Evolutionary conservation across 92 coral and sea anemone species (phyloP).

Genomic region (Paragorgia papillata): DNA sequence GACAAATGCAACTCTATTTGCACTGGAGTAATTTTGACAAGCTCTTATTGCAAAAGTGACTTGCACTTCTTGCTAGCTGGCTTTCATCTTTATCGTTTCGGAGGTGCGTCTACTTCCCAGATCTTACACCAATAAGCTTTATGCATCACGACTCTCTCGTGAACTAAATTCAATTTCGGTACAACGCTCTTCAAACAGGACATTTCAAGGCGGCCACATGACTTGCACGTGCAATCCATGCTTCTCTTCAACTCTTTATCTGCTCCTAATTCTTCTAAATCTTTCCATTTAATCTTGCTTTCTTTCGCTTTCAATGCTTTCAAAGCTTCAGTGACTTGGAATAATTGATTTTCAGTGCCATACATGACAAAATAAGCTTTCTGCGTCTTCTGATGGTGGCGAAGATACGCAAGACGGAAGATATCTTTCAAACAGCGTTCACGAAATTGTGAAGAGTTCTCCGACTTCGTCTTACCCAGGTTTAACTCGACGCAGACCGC

Average conservation of each 20-base stretch:
- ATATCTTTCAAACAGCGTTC: conserved; percentile 39
- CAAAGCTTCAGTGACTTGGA: conserved; percentile 35
- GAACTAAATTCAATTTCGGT: conserved; percentile 29
- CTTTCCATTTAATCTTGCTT: conserved; percentile 23
- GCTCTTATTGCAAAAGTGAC: too few relatives aligned
- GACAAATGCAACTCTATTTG: too few relatives aligned
- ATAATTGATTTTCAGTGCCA: conserved; percentile 34
- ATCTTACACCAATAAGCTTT: conserved; percentile 38
- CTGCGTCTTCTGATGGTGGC: conserved; percentile 32
- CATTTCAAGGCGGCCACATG: conserved; percentile 38
- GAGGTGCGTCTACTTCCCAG: conserved; percentile 37
- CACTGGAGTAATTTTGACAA: too few relatives aligned
- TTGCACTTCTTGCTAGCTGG: too few relatives aligned
- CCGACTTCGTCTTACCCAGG: conserved; percentile 11
- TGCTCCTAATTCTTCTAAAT: conserved; percentile 15
- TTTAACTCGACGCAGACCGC: conserved; percentile 31
- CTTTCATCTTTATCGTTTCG: conserved; percentile 1
- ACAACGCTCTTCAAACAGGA: conserved; percentile 35
- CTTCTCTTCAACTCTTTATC: neutral
- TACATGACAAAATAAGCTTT: conserved; percentile 28
- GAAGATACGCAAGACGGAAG: conserved; percentile 20
- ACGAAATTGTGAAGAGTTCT: conserved; percentile 17
- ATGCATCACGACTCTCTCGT: conserved; percentile 39
- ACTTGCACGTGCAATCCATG: conserved; percentile 29
- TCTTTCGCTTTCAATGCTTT: conserved; percentile 19